phyloP scores from a whole-genome alignment of 2,113 vertebrate species.

The Paratilapia polleni region DNA sequence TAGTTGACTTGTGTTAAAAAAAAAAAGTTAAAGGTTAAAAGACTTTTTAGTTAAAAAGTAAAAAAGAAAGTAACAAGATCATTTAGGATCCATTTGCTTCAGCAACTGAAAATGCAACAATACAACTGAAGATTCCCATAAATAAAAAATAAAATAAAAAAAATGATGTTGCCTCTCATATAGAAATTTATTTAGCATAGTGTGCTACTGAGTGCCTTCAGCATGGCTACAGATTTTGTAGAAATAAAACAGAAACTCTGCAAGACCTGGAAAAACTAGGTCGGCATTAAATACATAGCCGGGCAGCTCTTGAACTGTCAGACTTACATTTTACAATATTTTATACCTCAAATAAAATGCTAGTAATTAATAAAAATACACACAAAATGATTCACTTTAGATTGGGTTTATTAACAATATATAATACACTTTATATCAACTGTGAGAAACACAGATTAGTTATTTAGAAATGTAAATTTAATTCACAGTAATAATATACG shows the following conservation, averaged over 20 bases:
- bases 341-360: not conserved
- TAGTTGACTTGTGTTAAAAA: too few species aligned
- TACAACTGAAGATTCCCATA: too few species aligned
- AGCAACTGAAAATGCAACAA: not conserved
- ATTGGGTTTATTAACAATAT: conserved; percentile 41
- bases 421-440: not conserved
- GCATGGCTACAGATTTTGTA: conserved; percentile 40
- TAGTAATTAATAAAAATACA: not conserved
- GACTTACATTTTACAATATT: not conserved
- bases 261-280: not conserved
- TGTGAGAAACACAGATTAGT: not conserved
- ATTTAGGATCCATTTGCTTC: not conserved
- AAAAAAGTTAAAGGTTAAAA: too few species aligned
- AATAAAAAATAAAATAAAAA: too few species aligned
- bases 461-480: not conserved
- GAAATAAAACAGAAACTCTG: not conserved
- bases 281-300: not conserved
- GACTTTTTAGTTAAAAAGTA: too few species aligned
- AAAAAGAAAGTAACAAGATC: not conserved
- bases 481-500: not conserved
- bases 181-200: not conserved
- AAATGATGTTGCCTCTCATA: not conserved
- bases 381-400: not conserved
- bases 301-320: not conserved
- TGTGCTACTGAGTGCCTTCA: conserved; percentile 1